These are phyloP conservation scores for Myotis planiceps DNA, from an alignment of 2,797 vertebrate species.

Conservation along the genomic window DNA sequence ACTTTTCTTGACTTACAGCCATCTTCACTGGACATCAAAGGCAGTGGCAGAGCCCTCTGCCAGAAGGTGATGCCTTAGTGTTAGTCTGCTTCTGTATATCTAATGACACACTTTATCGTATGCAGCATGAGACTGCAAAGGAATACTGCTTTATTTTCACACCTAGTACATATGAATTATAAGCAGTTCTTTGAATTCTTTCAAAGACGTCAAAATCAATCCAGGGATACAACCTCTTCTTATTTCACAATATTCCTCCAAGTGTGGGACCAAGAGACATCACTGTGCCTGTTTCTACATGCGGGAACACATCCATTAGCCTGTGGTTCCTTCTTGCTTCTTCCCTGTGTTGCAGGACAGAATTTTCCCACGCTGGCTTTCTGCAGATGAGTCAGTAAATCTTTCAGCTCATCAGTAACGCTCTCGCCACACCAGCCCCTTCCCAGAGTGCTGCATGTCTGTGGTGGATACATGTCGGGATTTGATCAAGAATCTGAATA, in stretches of 20 bases:
- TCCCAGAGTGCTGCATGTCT: neutral
- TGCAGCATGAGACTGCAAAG: neutral
- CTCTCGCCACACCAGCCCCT: neutral
- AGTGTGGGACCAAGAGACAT: neutral
- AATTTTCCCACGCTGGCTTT: neutral
- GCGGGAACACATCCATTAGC: neutral
- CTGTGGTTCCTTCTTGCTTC: neutral
- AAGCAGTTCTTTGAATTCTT: neutral
- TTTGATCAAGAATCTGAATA: neutral
- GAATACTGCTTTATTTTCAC: neutral
- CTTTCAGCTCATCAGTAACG: neutral
- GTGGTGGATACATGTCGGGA: neutral
- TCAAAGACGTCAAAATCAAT: neutral
- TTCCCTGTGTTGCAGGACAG: neutral
- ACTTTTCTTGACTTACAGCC: neutral
- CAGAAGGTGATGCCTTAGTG: rapidly evolving
- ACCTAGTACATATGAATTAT: neutral
- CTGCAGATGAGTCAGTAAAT: neutral
- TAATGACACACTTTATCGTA: neutral
- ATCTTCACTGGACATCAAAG: neutral
- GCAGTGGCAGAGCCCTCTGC: neutral
- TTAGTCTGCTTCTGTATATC: neutral
- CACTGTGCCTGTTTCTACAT: neutral
- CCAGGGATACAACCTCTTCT: neutral
- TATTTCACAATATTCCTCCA: neutral